phyloP scores from a whole-genome alignment of 37 sponge, comb jelly and placozoan species.

The Bolinopsis microptera region DNA sequence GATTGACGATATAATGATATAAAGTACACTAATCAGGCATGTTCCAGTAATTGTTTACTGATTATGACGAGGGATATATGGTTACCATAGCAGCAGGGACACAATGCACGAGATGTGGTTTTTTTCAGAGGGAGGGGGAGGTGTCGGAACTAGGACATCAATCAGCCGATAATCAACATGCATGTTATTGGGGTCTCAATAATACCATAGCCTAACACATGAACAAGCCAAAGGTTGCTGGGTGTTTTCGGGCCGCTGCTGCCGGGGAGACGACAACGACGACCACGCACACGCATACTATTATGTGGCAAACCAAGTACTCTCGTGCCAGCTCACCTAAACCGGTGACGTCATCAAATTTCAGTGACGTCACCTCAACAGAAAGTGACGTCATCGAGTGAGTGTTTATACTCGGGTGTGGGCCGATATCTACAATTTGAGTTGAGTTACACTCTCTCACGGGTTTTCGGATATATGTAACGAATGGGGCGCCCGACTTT shows the following conservation, averaged over 20 bases:
- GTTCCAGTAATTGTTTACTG: neutral
- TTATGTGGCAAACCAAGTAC: neutral
- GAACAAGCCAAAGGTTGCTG: neutral
- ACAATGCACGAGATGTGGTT: neutral
- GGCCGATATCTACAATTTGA: neutral
- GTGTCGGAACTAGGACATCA: neutral
- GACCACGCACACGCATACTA: neutral
- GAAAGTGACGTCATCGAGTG: neutral
- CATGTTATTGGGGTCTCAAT: neutral
- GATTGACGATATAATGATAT: neutral
- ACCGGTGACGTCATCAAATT: neutral
- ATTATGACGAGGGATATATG: neutral
- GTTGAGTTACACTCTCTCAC: neutral
- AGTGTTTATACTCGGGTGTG: neutral
- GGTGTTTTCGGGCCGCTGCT: neutral
- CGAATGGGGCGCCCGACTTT: neutral
- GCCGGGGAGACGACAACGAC: neutral
- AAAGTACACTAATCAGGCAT: neutral
- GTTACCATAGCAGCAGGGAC: constrained; percentile 54
- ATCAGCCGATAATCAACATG: constrained; percentile 55
- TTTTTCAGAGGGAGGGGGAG: too few relatives aligned
- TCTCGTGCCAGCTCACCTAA: neutral
- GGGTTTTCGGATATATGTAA: neutral
- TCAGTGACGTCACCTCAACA: neutral
- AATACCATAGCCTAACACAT: constrained; percentile 50